Base-by-base conservation (phyloP, 2,113 vertebrate genomes). In the Halcyon malimbica region DNA sequence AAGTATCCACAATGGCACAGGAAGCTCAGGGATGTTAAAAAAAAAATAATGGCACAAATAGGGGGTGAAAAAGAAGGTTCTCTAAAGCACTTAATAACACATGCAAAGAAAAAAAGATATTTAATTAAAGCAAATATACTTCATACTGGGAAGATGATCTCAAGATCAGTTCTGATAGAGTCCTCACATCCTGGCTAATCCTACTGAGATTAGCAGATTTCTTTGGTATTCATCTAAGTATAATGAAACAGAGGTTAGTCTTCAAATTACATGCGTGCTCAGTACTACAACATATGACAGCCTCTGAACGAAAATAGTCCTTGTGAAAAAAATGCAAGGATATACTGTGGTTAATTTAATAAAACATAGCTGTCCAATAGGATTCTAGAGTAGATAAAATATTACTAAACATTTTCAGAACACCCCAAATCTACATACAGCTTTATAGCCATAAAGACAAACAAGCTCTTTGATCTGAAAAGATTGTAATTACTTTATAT, bases 381-480 rank as follows among this genome's bases (percentile, higher is more conserved):
- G 64, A 87, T n/a, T 85, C 69, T 41, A 48, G 14, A 81, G 50
- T n/a, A 87, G 51, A 75, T 24, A 90, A 80, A 83, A 46, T 68
- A 86, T 50, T 86, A 67, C 13, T 63, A 41, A 54, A 35, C 23
- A 60, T 53, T 92, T 87, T 42, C 37, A 87, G 31, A 89, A 16
- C 29, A 82, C 44, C 48, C 33, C 2, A 1, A 84, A 82, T 92
- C 78, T 90, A 92, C 51, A 80, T 37, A 78, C 13, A 68, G 80
- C n/a, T 90, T 93, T 71, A 75, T 48, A 83, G 56, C 20, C 86
- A 57, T 57, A 81, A 81, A 81, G 56, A 84, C 29, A 93, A 96
- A 92, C 73, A 69, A 84, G 42, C 28, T 53, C 73, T 94, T 94
- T 87, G 92, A 96, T 89, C 60, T 68, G 53, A 93, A 94, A 86